These are phyloP conservation scores for Exocentrus adspersus DNA, from an alignment of 2,888 invertebrate species.

Conservation along the genomic window DNA sequence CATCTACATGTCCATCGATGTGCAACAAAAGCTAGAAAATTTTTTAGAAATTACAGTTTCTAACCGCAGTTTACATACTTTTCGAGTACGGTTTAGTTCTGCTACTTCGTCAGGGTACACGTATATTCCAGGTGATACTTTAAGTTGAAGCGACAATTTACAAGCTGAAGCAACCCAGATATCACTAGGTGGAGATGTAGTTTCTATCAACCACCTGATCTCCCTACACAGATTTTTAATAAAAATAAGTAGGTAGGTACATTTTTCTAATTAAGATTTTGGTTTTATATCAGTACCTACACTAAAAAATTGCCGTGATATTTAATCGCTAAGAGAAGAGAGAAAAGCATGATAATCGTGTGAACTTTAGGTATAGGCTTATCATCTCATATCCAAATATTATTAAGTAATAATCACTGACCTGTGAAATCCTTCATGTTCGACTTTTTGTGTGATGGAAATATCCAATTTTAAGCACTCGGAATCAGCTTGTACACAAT, in stretches of 20 bases:
- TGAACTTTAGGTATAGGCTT: too few relatives aligned
- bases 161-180: constrained; percentile 53
- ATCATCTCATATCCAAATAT: too few relatives aligned
- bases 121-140: constrained; percentile 60
- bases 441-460: constrained; percentile 61
- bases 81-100: constrained; percentile 57
- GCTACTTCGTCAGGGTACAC: constrained; percentile 64
- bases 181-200: constrained; percentile 45
- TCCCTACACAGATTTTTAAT: not conserved
- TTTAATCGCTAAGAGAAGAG: too few relatives aligned
- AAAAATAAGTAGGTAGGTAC: too few relatives aligned
- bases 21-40: constrained; percentile 54
- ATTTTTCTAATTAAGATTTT: too few relatives aligned
- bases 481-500: constrained; percentile 7
- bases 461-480: constrained; percentile 56
- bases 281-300: too few relatives aligned
- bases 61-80: constrained; percentile 52
- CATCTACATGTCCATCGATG: constrained; percentile 60
- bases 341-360: too few relatives aligned
- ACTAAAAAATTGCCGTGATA: too few relatives aligned
- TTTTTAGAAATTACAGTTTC: not conserved
- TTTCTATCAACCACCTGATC: constrained; percentile 62
- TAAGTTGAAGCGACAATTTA: constrained; percentile 55
- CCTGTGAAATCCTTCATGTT: constrained; percentile 66
- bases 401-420: constrained; percentile 39